Base-by-base conservation (phyloP, 2,888 invertebrate species). In the Pachliopta kotzebuea region DNA sequence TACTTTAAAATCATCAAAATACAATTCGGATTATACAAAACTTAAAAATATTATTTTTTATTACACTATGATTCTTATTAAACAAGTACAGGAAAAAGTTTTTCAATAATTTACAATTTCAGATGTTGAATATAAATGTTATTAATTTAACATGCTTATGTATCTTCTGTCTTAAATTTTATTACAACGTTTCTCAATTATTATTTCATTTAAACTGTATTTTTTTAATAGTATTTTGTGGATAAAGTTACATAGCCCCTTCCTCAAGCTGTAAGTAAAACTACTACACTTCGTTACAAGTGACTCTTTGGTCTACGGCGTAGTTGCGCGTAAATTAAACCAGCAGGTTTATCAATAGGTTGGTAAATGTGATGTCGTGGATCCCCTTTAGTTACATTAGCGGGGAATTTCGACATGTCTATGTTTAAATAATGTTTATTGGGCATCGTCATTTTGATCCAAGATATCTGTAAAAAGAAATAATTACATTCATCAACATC, bases 361-460 rank as follows among this genome's bases (percentile, higher is more conserved):
- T 95, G 92, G 76, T 95, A 96, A 50, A 96, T 96, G 73, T 95
- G 94, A 71, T 94, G 93, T 0, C 84, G 77, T 57, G 95, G 94
- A 26, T 94, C 93, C 0, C 93, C 93, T 23, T 94, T 93, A 18
- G 93, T 93, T 20, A 95, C 90, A 58, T 93, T 89, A 1, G 91
- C 90, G 26, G 95, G 94, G 84, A 96, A 96, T 73, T 95, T 95
- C 9, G 94, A 94, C 74, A 96, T 93, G 78, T 96, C 96, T 54
- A 96, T 93, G 71, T 93, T 94, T 73, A 95, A 93, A 79, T 96
- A 96, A 78, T 96, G 96, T 74, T 95, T 96, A 83, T 96, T 96
- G 0, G 96, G 96, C 94, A 96, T 95, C 67, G 93, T 93, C 94
- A 96, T 95, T 71, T 94, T 94, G 60, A 96, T 94, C 78, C 94